A percentile compares a stretch with the other conserved stretches of the same genome.
Conservation (phyloP, 2,113 vertebrate species). For the Dipodomys stephensi region DNA sequence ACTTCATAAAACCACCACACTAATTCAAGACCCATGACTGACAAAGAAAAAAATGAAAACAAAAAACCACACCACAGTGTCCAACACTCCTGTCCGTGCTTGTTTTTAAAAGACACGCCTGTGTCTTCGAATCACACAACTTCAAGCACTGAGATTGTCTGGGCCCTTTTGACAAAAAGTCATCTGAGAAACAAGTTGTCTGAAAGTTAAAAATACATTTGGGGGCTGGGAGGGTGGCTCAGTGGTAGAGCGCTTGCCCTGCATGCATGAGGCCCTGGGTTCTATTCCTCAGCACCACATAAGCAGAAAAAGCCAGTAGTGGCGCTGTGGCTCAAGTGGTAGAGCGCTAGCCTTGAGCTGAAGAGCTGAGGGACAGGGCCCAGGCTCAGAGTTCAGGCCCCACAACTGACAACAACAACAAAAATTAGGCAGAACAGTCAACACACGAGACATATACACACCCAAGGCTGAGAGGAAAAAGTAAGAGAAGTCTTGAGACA, state of each 20-base stretch:
- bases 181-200: conserved; percentile 51
- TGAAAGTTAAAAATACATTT: conserved; percentile 57
- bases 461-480: background rate
- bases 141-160: background rate
- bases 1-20: rapidly evolving
- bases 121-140: background rate
- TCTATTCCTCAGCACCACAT: no score
- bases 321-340: no score
- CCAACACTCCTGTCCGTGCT: rapidly evolving
- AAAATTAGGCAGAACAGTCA: conserved; percentile 27
- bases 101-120: background rate
- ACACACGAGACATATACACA: background rate
- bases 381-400: no score
- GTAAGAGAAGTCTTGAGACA: rapidly evolving
- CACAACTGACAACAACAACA: no score
- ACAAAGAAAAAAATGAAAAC: no score
- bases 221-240: background rate
- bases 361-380: no score
- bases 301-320: no score
- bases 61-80: rapidly evolving
- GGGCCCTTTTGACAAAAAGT: conserved; percentile 67
- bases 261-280: no score
- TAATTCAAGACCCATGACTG: rapidly evolving
- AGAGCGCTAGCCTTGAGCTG: no score
- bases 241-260: no score